Conservation (phyloP, 2,797 vertebrate genomes). For the Melanotaenia boesemani region DNA sequence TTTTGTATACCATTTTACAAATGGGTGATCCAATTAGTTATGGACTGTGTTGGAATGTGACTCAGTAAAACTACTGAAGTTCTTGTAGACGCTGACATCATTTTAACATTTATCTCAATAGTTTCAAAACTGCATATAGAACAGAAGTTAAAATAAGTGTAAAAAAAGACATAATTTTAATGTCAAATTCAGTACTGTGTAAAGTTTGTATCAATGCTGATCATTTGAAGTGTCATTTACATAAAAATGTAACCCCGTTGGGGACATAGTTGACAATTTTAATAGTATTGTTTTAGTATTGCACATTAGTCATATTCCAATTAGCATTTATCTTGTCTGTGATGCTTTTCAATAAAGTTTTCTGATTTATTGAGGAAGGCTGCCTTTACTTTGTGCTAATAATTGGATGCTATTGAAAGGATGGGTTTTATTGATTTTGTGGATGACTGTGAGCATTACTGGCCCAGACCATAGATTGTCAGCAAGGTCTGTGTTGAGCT, state of each 20-base stretch:
- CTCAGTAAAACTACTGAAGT: neutral
- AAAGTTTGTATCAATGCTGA: neutral
- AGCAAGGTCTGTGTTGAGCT: conserved; percentile 89
- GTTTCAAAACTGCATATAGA: neutral
- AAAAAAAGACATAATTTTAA: neutral
- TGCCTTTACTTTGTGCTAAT: conserved; percentile 93
- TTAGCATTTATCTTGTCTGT: conserved; percentile 87
- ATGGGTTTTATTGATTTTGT: conserved; percentile 98
- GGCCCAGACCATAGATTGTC: conserved; percentile 91
- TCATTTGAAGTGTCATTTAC: neutral
- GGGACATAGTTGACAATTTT: conserved; percentile 39
- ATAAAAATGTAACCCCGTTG: conserved; percentile 16
- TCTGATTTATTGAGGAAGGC: conserved; percentile 92
- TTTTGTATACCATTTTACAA: neutral
- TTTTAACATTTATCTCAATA: neutral
- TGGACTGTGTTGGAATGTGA: neutral
- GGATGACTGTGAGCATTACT: conserved; percentile 92
- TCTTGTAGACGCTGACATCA: neutral
- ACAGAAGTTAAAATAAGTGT: too few relatives aligned
- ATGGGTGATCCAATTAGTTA: neutral
- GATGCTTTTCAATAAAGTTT: conserved; percentile 90
- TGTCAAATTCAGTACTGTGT: neutral
- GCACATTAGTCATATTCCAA: conserved; percentile 81
- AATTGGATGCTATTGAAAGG: conserved; percentile 99
- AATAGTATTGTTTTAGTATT: conserved; percentile 61